Conservation (phyloP, 2,888 invertebrate genomes). For the Cantharis lateralis region DNA sequence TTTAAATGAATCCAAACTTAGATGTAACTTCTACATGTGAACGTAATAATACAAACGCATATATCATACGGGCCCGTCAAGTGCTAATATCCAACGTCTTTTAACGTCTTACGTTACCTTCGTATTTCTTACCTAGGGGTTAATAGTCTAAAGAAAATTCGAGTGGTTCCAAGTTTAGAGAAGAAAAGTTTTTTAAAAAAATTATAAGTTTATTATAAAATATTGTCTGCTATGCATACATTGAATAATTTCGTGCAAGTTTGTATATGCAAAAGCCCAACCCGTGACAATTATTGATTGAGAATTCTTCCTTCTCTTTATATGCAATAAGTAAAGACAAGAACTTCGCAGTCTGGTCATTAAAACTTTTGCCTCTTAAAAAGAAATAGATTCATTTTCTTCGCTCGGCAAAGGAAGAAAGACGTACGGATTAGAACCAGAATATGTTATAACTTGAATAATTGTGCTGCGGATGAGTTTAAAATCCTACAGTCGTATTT, state of each 20-base stretch:
- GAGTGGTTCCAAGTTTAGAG: neutral
- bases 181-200: neutral
- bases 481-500: slow-evolving; percentile 56
- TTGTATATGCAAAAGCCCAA: slow-evolving; percentile 37
- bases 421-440: slow-evolving; percentile 52
- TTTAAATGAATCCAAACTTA: slow-evolving; percentile 53
- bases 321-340: slow-evolving; percentile 54
- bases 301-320: slow-evolving; percentile 64
- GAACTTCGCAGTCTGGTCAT: slow-evolving; percentile 51
- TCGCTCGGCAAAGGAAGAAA: slow-evolving; percentile 52
- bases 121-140: slow-evolving; percentile 24
- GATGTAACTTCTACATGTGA: slow-evolving; percentile 53
- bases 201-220: neutral
- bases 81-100: slow-evolving; percentile 38
- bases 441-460: slow-evolving; percentile 58
- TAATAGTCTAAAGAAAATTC: slow-evolving; percentile 23
- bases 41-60: slow-evolving; percentile 49
- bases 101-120: slow-evolving; percentile 31
- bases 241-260: slow-evolving; percentile 21
- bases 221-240: slow-evolving; percentile 19
- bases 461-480: slow-evolving; percentile 56
- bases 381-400: slow-evolving; percentile 54
- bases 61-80: slow-evolving; percentile 42
- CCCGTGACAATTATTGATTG: slow-evolving; percentile 73
- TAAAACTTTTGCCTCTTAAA: slow-evolving; percentile 56